Conservation (phyloP, 2,113 vertebrate species). For the Bambusicola thoracicus region DNA sequence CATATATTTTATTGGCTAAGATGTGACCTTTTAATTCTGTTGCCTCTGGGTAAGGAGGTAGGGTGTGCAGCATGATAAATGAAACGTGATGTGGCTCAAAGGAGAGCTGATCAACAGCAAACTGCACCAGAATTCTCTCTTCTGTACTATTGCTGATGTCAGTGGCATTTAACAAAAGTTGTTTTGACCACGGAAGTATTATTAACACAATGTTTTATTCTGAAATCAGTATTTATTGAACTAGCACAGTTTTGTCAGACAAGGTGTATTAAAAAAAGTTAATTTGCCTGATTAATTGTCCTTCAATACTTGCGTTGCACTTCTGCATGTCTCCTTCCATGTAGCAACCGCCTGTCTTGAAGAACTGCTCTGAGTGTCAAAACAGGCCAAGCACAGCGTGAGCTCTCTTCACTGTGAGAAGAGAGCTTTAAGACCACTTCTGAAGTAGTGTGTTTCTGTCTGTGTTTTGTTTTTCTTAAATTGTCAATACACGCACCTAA, state of each 20-base stretch:
- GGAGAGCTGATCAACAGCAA: not conserved
- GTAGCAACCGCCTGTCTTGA: not conserved
- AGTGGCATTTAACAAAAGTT: not conserved
- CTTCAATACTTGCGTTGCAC: not conserved
- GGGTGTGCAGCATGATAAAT: constrained; percentile 25
- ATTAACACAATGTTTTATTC: not conserved
- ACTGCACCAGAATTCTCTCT: not conserved
- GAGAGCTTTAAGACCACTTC: not conserved
- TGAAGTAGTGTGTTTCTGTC: not conserved
- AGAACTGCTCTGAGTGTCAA: not conserved
- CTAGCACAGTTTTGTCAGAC: not conserved
- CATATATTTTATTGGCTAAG: constrained; percentile 54
- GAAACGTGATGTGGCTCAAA: constrained; percentile 21
- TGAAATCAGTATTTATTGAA: not conserved
- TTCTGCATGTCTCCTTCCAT: not conserved
- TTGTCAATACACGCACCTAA: not conserved
- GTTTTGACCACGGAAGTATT: not conserved
- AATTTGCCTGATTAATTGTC: not conserved
- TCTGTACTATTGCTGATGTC: not conserved
- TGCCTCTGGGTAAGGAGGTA: constrained; percentile 26
- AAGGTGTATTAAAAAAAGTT: not conserved
- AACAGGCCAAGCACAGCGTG: not conserved
- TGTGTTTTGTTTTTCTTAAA: not conserved
- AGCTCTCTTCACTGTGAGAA: not conserved
- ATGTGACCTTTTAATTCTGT: constrained; percentile 66